Percentiles rank a stretch among this genome's conserved stretches.
phyloP scores from a whole-genome alignment of 2,888 invertebrate genomes.

The Agonopterix heracliana region DNA sequence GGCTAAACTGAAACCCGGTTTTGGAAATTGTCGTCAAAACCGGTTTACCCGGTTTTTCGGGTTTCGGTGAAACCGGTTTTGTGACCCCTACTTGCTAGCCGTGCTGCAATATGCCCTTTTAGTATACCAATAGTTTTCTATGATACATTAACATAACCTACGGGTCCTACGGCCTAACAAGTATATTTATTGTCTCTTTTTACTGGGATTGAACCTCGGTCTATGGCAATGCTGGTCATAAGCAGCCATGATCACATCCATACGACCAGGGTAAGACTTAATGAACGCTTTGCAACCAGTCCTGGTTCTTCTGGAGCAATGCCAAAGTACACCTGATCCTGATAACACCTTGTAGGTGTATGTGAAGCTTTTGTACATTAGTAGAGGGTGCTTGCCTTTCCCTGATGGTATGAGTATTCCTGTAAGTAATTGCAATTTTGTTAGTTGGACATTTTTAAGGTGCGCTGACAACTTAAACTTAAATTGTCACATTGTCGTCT shows the following conservation, averaged over 20 bases:
- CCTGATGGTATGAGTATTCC: slow-evolving; percentile 48
- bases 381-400: slow-evolving; percentile 50
- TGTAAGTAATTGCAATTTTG: slow-evolving; percentile 19
- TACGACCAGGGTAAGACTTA: slow-evolving; percentile 31
- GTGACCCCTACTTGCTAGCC: too few relatives aligned
- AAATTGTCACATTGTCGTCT: too few relatives aligned
- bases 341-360: slow-evolving; percentile 48
- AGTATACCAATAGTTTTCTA: too few relatives aligned
- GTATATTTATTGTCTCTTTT: too few relatives aligned
- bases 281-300: slow-evolving; percentile 56
- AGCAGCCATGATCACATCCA: slow-evolving; percentile 27
- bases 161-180: too few relatives aligned
- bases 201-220: background rate
- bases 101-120: too few relatives aligned
- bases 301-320: slow-evolving; percentile 46
- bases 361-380: slow-evolving; percentile 44
- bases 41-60: too few relatives aligned
- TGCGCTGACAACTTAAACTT: too few relatives aligned
- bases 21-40: too few relatives aligned
- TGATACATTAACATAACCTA: too few relatives aligned
- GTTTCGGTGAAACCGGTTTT: too few relatives aligned
- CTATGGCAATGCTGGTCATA: slow-evolving; percentile 39
- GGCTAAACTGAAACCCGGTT: too few relatives aligned
- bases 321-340: slow-evolving; percentile 43
- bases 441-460: background rate